Evolutionary conservation across 53 echinoderm and acorn worm genomes (phyloP), one percentile per base, ranked within the genome.

Genomic region (Echinarachnius parma): DNA sequence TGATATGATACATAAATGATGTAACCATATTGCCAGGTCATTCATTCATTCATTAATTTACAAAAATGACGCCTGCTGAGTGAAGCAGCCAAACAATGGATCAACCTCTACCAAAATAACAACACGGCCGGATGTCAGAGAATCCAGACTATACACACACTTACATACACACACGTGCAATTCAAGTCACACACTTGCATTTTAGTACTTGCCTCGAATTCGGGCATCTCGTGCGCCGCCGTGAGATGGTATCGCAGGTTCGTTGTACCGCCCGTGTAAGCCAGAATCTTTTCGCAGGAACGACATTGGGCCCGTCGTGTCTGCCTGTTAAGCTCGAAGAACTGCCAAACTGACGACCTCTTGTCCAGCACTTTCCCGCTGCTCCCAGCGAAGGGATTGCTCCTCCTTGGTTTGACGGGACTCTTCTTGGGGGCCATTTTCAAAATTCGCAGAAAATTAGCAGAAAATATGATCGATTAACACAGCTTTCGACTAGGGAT

Each of bases 171-270:
- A 39, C 39, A 39, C 39, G 13, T 13, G 13, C 39, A 39, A 39
- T 39, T 9, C 39, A 16, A 44, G 11, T 16, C 45, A 10, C 45
- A 10, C 45, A 10, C 45, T 13, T 13, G 16, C 10, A 44, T n/a
- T n/a, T n/a, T n/a, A n/a, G n/a, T n/a, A n/a, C n/a, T n/a, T n/a
- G n/a, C 70, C 70, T 69, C 70, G 53, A 69, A 69, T 34, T 69
- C 53, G 50, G 50, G 36, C 70, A 69, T 69, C 2, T 31, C n/a
- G 34, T 69, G 70, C 23, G 70, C 70, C 13, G 70, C 52, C 10
- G 70, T 69, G 23, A 69, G 37, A 34, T 69, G 70, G 25, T 69
- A 69, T 20, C 70, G 70, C 54, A 69, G 27, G 16, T 69, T 69
- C 14, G 70, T 69, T 4, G 70, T 69, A 19, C 70, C 70, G 1